Percentiles rank a stretch among this genome's conserved stretches.
These are phyloP conservation scores for Caenorhabditis zanzibari DNA, from an alignment of 2,888 invertebrate genomes.

Conservation along the genomic window DNA sequence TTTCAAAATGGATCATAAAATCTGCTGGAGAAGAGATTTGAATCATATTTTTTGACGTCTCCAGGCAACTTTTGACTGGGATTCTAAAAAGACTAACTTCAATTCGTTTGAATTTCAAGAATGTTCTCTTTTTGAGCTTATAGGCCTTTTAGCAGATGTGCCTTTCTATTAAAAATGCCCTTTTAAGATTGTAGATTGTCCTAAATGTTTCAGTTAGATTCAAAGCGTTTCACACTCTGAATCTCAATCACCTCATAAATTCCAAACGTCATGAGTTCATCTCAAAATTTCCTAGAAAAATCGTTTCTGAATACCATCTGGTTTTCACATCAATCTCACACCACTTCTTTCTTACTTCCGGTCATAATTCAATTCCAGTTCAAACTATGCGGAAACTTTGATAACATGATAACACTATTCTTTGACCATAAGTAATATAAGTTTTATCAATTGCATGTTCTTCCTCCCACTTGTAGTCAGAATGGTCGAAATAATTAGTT, in stretches of 20 bases:
- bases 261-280: background rate
- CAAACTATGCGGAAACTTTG: slow-evolving; percentile 22
- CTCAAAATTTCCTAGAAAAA: background rate
- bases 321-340: background rate
- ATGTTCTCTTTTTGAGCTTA: no score
- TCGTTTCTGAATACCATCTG: background rate
- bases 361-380: slow-evolving; percentile 1
- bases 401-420: slow-evolving; percentile 38
- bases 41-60: no score
- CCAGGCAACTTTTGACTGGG: no score
- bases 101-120: no score
- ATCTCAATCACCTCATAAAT: no score
- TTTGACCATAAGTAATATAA: slow-evolving; percentile 25
- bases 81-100: no score
- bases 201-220: background rate
- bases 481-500: background rate
- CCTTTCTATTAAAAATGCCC: no score
- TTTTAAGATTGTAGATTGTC: no score
- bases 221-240: no score
- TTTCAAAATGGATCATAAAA: no score
- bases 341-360: slow-evolving; percentile 20
- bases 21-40: no score
- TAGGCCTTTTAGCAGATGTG: no score
- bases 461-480: background rate
- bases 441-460: slow-evolving; percentile 9